Percentiles rank a stretch among this genome's conserved stretches.
Conservation (phyloP, 1,140 invertebrate species). For the Philaenus spumarius region DNA sequence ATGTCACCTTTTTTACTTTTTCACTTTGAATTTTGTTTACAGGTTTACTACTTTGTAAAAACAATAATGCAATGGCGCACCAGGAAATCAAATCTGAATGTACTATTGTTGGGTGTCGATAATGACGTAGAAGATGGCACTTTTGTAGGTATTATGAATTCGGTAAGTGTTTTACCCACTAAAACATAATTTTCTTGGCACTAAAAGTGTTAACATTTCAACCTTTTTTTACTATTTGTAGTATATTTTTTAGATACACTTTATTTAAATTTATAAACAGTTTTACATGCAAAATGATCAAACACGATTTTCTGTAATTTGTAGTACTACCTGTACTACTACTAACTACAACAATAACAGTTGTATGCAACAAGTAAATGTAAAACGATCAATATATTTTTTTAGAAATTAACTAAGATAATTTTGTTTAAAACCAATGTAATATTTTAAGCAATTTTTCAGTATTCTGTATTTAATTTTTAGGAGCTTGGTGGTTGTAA, state of each 20-base stretch:
- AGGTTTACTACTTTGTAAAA: constrained; percentile 28
- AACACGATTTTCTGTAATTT: not conserved
- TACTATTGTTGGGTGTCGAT: constrained; percentile 16
- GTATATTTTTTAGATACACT: too few relatives aligned
- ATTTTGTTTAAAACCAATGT: not conserved
- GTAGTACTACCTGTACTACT: not conserved
- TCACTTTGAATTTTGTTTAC: constrained; percentile 1
- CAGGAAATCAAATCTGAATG: constrained; percentile 9
- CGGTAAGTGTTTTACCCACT: constrained; percentile 16
- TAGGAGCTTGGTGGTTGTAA: constrained; percentile 11
- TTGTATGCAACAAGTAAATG: not conserved
- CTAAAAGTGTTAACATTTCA: too few relatives aligned
- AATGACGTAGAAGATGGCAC: constrained; percentile 19
- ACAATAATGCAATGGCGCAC: constrained; percentile 21
- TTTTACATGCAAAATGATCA: too few relatives aligned
- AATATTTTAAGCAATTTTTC: not conserved
- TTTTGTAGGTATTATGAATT: constrained; percentile 23
- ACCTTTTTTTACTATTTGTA: too few relatives aligned
- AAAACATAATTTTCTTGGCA: too few relatives aligned
- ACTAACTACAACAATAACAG: not conserved
- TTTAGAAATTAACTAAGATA: not conserved
- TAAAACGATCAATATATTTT: not conserved
- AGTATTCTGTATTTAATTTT: not conserved
- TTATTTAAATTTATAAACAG: too few relatives aligned
- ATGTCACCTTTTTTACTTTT: too few relatives aligned